Percentiles rank a stretch among this genome's conserved stretches.
phyloP scores from a whole-genome alignment of 2,797 vertebrate genomes.

The Peromyscus attwateri region DNA sequence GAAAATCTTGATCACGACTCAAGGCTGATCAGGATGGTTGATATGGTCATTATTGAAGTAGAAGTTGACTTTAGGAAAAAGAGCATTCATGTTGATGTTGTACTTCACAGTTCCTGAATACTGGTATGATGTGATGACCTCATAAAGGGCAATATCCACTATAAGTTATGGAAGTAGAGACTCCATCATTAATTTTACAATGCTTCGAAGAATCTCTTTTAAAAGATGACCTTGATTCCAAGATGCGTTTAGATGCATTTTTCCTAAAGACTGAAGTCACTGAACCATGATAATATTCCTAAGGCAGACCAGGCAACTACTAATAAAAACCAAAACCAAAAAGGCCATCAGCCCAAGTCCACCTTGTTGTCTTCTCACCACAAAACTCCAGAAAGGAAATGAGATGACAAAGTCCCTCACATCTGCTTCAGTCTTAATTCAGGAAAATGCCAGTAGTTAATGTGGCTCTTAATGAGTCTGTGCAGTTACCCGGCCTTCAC shows the following conservation, averaged over 20 bases:
- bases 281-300: background rate
- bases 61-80: background rate
- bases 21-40: background rate
- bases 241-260: slow-evolving; percentile 40
- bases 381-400: background rate
- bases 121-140: background rate
- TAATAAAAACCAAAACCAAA: background rate
- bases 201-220: background rate
- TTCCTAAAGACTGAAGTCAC: background rate
- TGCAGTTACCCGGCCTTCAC: background rate
- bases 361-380: background rate
- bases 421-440: background rate
- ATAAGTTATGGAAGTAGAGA: background rate
- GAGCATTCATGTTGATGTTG: background rate
- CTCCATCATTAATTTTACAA: background rate
- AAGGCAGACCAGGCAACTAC: background rate
- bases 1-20: background rate
- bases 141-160: background rate
- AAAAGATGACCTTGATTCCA: background rate
- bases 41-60: background rate
- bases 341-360: background rate
- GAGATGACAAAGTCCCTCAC: background rate
- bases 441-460: background rate
- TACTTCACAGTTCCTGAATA: background rate
- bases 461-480: background rate